These are phyloP conservation scores for Proales similis DNA, from an alignment of 1,140 invertebrate genomes.

Conservation along the genomic window DNA sequence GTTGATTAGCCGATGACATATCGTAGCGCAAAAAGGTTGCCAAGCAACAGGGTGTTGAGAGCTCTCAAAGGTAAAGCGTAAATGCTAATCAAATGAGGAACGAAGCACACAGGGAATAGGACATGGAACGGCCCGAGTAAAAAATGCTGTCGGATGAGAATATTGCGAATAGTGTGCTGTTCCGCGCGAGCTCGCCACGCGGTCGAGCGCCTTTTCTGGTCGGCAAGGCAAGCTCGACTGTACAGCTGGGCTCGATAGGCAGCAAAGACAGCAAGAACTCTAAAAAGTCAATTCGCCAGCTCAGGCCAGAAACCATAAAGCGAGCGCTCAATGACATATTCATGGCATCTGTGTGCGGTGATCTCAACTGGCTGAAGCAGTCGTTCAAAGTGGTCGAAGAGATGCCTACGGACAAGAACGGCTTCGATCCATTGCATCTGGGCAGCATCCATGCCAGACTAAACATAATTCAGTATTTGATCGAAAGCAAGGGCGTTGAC, in stretches of 20 bases:
- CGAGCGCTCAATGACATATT: conserved; percentile 45
- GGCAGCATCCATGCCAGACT: conserved; percentile 50
- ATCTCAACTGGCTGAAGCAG: conserved; percentile 52
- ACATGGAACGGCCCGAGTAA: not conserved
- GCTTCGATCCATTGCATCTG: conserved; percentile 48
- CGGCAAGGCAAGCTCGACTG: conserved; percentile 6
- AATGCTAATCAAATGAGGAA: too few relatives aligned
- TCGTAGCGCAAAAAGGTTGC: too few relatives aligned
- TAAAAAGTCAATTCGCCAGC: not conserved
- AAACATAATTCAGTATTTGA: conserved; percentile 49
- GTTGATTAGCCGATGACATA: too few relatives aligned
- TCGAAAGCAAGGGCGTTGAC: conserved; percentile 50
- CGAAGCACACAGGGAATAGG: too few relatives aligned
- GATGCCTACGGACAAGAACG: conserved; percentile 51
- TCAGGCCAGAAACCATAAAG: conserved; percentile 29
- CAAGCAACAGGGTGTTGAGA: too few relatives aligned
- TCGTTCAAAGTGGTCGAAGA: conserved; percentile 45
- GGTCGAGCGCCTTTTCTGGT: conserved; percentile 14
- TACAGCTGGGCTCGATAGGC: not conserved
- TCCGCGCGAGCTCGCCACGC: conserved; percentile 9
- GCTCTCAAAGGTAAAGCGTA: too few relatives aligned
- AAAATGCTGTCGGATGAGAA: conserved; percentile 27
- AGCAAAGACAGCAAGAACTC: conserved; percentile 10
- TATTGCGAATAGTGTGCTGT: conserved; percentile 11
- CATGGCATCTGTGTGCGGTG: conserved; percentile 53